phyloP scores from a whole-genome alignment of 2,797 vertebrate species.

The Alca torda region DNA sequence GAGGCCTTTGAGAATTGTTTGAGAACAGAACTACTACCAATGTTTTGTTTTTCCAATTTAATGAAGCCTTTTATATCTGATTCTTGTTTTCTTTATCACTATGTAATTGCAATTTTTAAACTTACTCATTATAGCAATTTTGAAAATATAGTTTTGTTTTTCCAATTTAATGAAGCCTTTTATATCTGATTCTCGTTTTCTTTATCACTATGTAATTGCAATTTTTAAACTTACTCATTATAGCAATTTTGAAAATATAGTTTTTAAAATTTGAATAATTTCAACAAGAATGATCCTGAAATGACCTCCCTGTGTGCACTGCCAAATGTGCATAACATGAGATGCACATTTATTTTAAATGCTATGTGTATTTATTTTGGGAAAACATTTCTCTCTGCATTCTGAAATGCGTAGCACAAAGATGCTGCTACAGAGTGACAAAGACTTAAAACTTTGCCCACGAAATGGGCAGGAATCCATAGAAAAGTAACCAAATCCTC shows the following conservation, averaged over 20 bases:
- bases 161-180: neutral
- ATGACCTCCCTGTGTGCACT: neutral
- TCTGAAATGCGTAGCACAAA: neutral
- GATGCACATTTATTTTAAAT: neutral
- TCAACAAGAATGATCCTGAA: neutral
- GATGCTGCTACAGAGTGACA: neutral
- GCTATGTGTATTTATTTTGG: neutral
- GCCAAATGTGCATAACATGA: neutral
- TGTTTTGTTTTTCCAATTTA: neutral
- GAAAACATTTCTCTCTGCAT: neutral
- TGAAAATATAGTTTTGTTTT: neutral
- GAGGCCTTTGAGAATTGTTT: neutral
- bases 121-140: neutral
- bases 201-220: neutral
- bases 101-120: neutral
- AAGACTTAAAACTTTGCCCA: neutral
- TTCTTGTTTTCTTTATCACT: neutral
- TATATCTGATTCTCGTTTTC: neutral
- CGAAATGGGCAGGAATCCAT: constrained; percentile 13
- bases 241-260: neutral
- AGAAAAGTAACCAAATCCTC: constrained; percentile 53
- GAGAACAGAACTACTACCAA: neutral
- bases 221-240: neutral
- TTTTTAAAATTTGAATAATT: neutral
- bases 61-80: neutral